Conservation (phyloP, 2,797 vertebrate genomes). For the Danio kyathit region DNA sequence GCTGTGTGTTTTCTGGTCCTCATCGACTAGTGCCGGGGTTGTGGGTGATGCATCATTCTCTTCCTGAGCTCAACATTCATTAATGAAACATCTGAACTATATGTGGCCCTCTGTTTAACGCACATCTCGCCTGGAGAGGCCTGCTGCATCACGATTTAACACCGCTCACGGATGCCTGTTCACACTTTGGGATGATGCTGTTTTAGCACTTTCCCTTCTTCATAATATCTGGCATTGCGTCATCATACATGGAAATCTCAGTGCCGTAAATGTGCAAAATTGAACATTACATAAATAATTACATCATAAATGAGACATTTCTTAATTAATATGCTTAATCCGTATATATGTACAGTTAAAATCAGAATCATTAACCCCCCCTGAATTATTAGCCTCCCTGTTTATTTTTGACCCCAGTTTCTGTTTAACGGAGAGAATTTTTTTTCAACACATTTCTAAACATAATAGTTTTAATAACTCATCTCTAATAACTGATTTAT, state of each 20-base stretch:
- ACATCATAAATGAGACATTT: background rate
- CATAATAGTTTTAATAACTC: too few relatives aligned
- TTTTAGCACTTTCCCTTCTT: background rate
- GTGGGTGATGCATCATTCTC: slow-evolving; percentile 50
- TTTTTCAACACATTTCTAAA: too few relatives aligned
- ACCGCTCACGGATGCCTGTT: slow-evolving; percentile 21
- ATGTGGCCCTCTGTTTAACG: slow-evolving; percentile 24
- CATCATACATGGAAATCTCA: background rate
- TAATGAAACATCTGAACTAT: slow-evolving; percentile 45
- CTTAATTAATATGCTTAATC: too few relatives aligned
- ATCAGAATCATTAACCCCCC: too few relatives aligned
- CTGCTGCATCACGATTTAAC: slow-evolving; percentile 46
- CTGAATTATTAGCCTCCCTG: too few relatives aligned
- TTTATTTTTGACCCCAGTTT: too few relatives aligned
- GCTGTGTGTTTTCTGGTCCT: slow-evolving; percentile 41
- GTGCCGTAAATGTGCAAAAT: background rate
- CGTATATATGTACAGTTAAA: too few relatives aligned
- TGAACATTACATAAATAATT: background rate
- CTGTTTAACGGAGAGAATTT: too few relatives aligned
- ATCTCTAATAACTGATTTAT: too few relatives aligned
- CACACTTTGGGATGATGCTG: slow-evolving; percentile 18
- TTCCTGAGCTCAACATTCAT: slow-evolving; percentile 48
- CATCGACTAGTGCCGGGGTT: slow-evolving; percentile 28
- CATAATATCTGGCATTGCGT: background rate
- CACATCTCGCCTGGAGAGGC: slow-evolving; percentile 6